A percentile compares a stretch with the other conserved stretches of the same genome.
These are phyloP conservation scores for Steinernema khuongi DNA, from an alignment of 1,140 invertebrate genomes.

Conservation along the genomic window DNA sequence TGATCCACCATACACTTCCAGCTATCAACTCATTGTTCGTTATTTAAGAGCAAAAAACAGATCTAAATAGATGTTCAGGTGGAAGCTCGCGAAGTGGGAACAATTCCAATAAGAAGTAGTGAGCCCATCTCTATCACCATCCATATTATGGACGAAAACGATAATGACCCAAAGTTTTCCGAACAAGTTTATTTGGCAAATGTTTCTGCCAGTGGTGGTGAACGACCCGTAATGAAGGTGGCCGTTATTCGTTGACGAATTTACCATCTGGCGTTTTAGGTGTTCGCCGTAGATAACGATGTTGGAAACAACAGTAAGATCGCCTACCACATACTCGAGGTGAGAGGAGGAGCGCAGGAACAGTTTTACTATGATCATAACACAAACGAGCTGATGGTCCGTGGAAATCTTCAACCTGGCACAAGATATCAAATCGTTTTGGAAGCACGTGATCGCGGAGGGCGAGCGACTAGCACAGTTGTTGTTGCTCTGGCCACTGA, in stretches of 20 bases:
- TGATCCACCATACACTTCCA: slow-evolving; percentile 45
- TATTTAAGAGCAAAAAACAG: background rate
- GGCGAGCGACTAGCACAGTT: slow-evolving; percentile 39
- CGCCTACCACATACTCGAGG: slow-evolving; percentile 38
- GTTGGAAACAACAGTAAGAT: slow-evolving; percentile 29
- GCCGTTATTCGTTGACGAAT: background rate
- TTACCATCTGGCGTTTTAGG: slow-evolving; percentile 8
- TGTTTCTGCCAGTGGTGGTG: slow-evolving; percentile 47
- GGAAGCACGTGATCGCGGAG: slow-evolving; percentile 51
- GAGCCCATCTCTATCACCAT: slow-evolving; percentile 53
- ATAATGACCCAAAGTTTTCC: slow-evolving; percentile 48
- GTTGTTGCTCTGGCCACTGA: slow-evolving; percentile 46
- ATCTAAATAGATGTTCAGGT: slow-evolving; percentile 23
- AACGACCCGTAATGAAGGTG: slow-evolving; percentile 29
- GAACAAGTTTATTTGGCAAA: slow-evolving; percentile 51
- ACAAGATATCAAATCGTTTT: slow-evolving; percentile 50
- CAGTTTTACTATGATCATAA: slow-evolving; percentile 48
- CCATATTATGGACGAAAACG: slow-evolving; percentile 50
- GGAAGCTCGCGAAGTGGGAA: slow-evolving; percentile 55
- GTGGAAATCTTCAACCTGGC: slow-evolving; percentile 45
- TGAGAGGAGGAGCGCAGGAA: slow-evolving; percentile 32
- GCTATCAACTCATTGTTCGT: slow-evolving; percentile 53
- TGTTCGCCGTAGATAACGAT: slow-evolving; percentile 30
- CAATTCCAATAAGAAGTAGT: slow-evolving; percentile 43
- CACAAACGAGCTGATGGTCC: slow-evolving; percentile 46